Conservation (phyloP, 2,113 vertebrate genomes). For the Anarhynchus alexandrinus region DNA sequence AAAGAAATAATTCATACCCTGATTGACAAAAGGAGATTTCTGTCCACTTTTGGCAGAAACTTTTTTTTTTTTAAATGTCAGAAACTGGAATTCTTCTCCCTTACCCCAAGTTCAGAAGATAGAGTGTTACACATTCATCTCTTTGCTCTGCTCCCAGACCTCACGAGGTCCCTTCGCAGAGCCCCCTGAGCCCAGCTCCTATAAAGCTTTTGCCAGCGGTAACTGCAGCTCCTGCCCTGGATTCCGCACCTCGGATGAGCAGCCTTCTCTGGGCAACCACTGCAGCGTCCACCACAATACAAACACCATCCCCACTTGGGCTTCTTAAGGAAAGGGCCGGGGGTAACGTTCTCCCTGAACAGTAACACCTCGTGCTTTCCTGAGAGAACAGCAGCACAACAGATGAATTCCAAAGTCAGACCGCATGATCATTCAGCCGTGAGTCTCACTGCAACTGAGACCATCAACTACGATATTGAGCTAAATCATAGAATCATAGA, state of each 20-base stretch:
- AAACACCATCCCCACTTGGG: accelerated
- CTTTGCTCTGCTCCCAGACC: background rate
- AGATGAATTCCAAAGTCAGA: background rate
- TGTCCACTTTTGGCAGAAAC: background rate
- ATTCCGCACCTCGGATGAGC: background rate
- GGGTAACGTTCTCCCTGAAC: background rate
- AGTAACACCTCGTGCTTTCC: background rate
- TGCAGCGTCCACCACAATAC: background rate
- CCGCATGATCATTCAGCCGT: accelerated
- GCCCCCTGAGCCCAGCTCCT: background rate
- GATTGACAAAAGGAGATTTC: background rate
- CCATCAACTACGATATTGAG: background rate
- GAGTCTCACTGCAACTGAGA: background rate
- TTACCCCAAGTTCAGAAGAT: background rate
- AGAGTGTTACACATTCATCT: too few species aligned
- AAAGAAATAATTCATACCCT: background rate
- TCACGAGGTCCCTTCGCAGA: accelerated
- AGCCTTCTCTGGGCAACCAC: background rate
- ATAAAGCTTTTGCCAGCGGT: background rate
- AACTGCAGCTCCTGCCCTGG: background rate
- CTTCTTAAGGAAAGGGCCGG: background rate
- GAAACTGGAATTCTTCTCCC: background rate
- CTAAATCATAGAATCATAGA: too few species aligned
- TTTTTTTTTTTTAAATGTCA: background rate
- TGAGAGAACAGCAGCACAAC: background rate